Evolutionary conservation across 2,888 invertebrate genomes (phyloP).

Genomic region (Pyrgus malvae): DNA sequence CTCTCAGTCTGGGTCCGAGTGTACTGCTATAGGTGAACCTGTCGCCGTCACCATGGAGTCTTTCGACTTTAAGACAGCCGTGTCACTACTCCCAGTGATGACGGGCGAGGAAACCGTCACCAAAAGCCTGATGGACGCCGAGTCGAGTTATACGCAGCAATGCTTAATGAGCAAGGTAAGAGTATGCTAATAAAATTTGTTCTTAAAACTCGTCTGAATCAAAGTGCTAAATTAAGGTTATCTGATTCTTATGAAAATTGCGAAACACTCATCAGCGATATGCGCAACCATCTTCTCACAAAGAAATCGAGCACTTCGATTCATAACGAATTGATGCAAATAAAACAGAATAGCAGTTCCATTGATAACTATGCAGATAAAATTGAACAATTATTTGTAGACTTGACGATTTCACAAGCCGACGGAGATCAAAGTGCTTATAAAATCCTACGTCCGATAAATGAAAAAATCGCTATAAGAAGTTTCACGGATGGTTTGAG

Average conservation of each 20-base stretch:
- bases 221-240: conserved; percentile 5
- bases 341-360: conserved; percentile 13
- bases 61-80: neutral
- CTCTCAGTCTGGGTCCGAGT: neutral
- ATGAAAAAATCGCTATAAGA: conserved; percentile 33
- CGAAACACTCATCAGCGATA: conserved; percentile 17
- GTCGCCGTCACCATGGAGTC: neutral
- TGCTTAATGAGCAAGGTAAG: neutral
- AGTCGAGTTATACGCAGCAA: neutral
- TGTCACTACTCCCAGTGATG: neutral
- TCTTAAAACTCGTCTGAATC: neutral
- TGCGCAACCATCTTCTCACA: conserved; percentile 23
- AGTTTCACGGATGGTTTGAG: conserved; percentile 33
- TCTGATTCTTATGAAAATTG: neutral
- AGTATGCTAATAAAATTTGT: conserved; percentile 3
- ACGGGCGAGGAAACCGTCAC: neutral
- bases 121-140: neutral
- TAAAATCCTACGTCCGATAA: conserved; percentile 29
- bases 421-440: conserved; percentile 23
- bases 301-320: conserved; percentile 27
- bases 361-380: conserved; percentile 25
- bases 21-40: too few species aligned
- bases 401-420: conserved; percentile 35
- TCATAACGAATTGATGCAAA: conserved; percentile 8
- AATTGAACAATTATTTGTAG: conserved; percentile 30